Base-by-base conservation (phyloP, 2,888 invertebrate species). In the Brassicogethes aeneus region DNA sequence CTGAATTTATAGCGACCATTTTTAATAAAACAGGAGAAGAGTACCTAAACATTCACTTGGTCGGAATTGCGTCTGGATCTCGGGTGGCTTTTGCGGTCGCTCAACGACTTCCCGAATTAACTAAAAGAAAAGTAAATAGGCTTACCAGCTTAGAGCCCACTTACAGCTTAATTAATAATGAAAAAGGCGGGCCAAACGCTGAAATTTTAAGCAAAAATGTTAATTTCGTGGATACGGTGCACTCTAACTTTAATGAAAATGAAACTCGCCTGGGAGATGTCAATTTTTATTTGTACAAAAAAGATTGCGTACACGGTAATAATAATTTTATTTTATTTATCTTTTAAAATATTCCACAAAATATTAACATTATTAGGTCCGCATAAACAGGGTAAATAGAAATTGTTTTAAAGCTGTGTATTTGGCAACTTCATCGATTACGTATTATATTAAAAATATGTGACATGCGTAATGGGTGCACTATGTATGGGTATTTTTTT, bases 201-300 rank as follows among this genome's bases (percentile, higher is more conserved):
- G 23, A 5, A 10, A 5, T 31, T n/a, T 17, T 40, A 17, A 41
- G 40, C 16, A 35, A 34, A 31, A 40, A 46, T 42, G 50, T 43
- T 32, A 46, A 48, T 43, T 48, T 51, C 17, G 48, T 54, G 14
- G 53, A 54, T 37, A 51, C 48, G 10, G 50, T 52, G 13, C 45
- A 49, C 34, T 45, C 47, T 3, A 44, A 43, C 32, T 34, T 17
- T 13, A 40, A 41, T 14, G 14, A 5, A 37, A 39, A 15, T 8
- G 16, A 34, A 10, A 23, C 23, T 5, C 37, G 37, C 34, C 37
- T 39, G 5, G 50, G 51, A 3, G 42, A 51, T 33, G 50, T 46
- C n/a, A 47, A 48, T 31, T 52, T 52, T 36, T 54, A 48, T 32
- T 38, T 50, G 3, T 45, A 47, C 39, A 46, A 43, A 5, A 10